A percentile compares a stretch with the other conserved stretches of the same genome.
These are phyloP conservation scores for Cirrhinus mrigala DNA, from an alignment of 2,797 vertebrate species.

Conservation along the genomic window DNA sequence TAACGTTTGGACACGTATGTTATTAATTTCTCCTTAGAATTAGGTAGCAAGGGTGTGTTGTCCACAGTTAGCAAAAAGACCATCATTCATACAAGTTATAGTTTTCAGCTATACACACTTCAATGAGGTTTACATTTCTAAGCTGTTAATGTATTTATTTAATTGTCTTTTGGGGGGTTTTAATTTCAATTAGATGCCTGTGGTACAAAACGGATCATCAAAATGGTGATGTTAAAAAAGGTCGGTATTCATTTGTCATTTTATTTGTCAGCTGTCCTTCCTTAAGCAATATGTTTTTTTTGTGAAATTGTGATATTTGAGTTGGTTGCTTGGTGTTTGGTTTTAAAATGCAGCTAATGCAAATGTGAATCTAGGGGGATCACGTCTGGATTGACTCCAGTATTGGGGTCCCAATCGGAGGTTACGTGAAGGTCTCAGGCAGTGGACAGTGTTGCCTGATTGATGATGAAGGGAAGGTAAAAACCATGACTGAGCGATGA, in stretches of 20 bases:
- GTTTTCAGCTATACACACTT: background rate
- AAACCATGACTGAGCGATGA: background rate
- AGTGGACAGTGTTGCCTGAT: constrained; percentile 80
- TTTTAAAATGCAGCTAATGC: background rate
- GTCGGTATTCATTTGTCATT: constrained; percentile 21
- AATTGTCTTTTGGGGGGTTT: background rate
- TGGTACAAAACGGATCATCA: background rate
- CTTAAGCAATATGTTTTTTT: background rate
- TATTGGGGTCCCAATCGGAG: constrained; percentile 84
- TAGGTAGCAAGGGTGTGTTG: constrained; percentile 12
- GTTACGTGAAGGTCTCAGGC: constrained; percentile 82
- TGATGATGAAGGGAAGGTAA: constrained; percentile 93
- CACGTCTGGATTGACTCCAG: constrained; percentile 88
- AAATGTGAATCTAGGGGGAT: constrained; percentile 82
- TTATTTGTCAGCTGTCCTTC: background rate
- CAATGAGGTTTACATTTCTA: background rate
- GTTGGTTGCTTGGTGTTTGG: background rate
- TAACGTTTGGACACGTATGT: background rate
- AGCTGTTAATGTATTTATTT: background rate
- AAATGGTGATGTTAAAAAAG: constrained; percentile 56
- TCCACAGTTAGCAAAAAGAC: background rate
- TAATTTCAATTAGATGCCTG: constrained; percentile 10
- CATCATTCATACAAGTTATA: background rate
- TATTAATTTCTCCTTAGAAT: constrained; percentile 21
- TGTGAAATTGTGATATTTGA: background rate